Evolutionary conservation across 1,140 invertebrate species (phyloP).

Genomic region (Neocloeon triangulifer): DNA sequence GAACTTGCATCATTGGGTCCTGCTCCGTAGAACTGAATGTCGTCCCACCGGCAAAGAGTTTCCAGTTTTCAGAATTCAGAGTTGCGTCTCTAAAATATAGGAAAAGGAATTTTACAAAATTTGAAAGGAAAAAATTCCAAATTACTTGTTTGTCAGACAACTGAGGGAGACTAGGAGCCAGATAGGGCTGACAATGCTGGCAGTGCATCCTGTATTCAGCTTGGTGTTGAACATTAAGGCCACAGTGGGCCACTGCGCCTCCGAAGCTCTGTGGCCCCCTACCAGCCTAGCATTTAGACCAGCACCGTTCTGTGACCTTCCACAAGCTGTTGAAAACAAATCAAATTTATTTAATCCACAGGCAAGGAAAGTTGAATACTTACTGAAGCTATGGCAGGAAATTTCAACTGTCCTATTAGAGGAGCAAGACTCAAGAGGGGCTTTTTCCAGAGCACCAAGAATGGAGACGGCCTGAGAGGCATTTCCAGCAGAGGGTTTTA

Average conservation of each 20-base stretch:
- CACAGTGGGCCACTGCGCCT: slow-evolving; percentile 30
- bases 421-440: slow-evolving; percentile 18
- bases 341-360: background rate
- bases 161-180: slow-evolving; percentile 31
- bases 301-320: slow-evolving; percentile 12
- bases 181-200: slow-evolving; percentile 28
- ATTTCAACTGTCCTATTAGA: slow-evolving; percentile 23
- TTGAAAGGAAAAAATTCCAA: background rate
- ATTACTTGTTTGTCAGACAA: slow-evolving; percentile 23
- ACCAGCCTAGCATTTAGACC: slow-evolving; percentile 19
- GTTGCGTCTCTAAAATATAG: slow-evolving; percentile 14
- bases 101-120: too few relatives aligned
- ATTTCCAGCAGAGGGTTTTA: slow-evolving; percentile 3
- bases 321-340: slow-evolving; percentile 9
- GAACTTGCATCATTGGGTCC: slow-evolving; percentile 15
- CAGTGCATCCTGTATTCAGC: slow-evolving; percentile 27
- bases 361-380: slow-evolving; percentile 10
- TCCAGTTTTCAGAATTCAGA: slow-evolving; percentile 14
- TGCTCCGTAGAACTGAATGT: slow-evolving; percentile 13
- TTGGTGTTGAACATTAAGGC: slow-evolving; percentile 25
- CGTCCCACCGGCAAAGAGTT: slow-evolving; percentile 21
- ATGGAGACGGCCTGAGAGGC: background rate
- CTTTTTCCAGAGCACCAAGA: slow-evolving; percentile 5
- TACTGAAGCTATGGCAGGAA: slow-evolving; percentile 29
- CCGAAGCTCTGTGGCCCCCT: slow-evolving; percentile 21